Percentiles rank a stretch among this genome's conserved stretches.
Evolutionary conservation across 2,113 vertebrate species (phyloP).

Genomic region (Alectura lathami): DNA sequence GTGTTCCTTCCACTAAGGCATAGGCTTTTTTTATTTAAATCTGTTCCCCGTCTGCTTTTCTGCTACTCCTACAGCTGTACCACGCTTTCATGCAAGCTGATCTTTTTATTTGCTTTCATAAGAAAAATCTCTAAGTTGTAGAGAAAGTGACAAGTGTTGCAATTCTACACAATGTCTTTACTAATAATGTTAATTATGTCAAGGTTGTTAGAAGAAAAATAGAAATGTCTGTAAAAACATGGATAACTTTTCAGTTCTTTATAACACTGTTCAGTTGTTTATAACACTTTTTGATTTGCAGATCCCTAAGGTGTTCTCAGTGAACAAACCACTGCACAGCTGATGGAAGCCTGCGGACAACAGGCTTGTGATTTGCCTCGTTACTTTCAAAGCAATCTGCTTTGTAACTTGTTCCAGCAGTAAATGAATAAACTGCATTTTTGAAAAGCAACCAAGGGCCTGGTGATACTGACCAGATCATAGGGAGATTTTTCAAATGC

Average conservation of each 20-base stretch:
- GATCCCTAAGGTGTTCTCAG: background rate
- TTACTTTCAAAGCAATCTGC: background rate
- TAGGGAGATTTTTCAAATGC: background rate
- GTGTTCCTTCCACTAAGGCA: background rate
- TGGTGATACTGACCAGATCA: accelerated
- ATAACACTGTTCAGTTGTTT: too few species aligned
- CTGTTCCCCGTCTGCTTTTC: background rate
- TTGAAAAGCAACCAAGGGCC: background rate
- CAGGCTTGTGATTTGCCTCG: background rate
- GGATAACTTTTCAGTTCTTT: background rate
- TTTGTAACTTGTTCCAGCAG: background rate
- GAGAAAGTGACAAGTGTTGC: background rate
- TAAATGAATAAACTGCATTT: background rate
- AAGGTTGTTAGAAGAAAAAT: background rate
- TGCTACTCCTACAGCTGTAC: background rate
- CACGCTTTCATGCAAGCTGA: background rate
- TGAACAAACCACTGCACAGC: background rate
- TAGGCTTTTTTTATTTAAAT: background rate
- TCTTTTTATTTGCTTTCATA: background rate
- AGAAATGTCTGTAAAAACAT: background rate
- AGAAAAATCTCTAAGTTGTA: background rate
- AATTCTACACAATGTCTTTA: background rate
- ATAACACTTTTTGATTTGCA: background rate
- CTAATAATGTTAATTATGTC: background rate
- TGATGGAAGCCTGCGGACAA: background rate